Conservation (phyloP, 2,797 vertebrate species). For the Ctenochaetus hawaiiensis region DNA sequence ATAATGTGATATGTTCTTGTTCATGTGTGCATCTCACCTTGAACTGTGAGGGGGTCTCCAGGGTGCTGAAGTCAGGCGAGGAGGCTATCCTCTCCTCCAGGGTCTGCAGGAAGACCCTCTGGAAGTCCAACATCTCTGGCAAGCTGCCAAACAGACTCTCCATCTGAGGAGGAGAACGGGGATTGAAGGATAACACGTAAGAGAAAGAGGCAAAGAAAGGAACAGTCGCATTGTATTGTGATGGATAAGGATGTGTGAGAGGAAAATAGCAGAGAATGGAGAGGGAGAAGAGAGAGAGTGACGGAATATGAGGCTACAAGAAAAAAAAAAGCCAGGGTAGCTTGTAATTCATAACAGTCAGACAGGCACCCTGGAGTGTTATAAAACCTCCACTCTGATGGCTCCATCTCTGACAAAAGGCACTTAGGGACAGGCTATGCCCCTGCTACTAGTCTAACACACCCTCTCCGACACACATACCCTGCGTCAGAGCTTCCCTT, state of each 20-base stretch:
- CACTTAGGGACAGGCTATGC: constrained; percentile 58
- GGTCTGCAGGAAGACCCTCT: constrained; percentile 96
- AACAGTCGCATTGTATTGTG: constrained; percentile 7
- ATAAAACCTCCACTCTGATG: constrained; percentile 63
- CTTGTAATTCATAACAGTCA: constrained; percentile 68
- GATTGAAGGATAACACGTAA: neutral
- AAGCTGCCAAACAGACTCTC: constrained; percentile 97
- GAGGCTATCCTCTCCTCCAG: constrained; percentile 94
- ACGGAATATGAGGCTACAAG: constrained; percentile 34
- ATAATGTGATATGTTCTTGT: constrained; percentile 13
- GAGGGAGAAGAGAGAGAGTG: neutral
- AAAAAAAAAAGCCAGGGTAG: constrained; percentile 35
- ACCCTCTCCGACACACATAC: constrained; percentile 5
- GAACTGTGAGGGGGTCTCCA: constrained; percentile 95
- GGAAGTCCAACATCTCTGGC: constrained; percentile 98
- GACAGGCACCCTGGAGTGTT: constrained; percentile 48
- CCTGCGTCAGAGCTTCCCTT: constrained; percentile 48
- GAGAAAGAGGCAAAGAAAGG: neutral
- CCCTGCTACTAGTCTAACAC: constrained; percentile 9
- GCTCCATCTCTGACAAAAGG: constrained; percentile 64
- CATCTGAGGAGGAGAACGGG: constrained; percentile 86
- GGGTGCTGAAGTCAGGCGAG: constrained; percentile 90
- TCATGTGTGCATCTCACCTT: constrained; percentile 82
- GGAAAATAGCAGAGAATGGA: constrained; percentile 5
- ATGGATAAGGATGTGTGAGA: constrained; percentile 36